phyloP scores from a whole-genome alignment of 2,113 vertebrate species.

The Azemiops feae region DNA sequence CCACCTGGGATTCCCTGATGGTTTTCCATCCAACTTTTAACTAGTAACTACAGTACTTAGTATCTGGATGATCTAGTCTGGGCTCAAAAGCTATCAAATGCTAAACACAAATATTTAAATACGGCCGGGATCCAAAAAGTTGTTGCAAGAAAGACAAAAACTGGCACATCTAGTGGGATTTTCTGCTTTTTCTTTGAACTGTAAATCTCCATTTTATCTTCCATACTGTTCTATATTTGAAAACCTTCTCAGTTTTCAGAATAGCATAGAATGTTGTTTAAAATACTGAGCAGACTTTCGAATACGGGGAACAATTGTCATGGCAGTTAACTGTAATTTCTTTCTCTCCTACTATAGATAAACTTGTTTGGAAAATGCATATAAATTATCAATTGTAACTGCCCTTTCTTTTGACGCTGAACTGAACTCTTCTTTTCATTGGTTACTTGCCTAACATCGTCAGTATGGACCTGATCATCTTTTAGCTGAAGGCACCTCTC shows the following conservation, averaged over 20 bases:
- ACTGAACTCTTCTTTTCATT: conserved; percentile 32
- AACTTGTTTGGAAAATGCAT: not conserved
- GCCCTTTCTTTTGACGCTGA: conserved; percentile 10
- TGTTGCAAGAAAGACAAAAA: not conserved
- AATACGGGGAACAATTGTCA: not conserved
- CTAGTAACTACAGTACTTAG: not conserved
- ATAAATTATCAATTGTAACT: not conserved
- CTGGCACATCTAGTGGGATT: not conserved
- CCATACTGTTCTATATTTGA: not conserved
- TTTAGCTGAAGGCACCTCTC: not conserved
- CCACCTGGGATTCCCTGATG: not conserved
- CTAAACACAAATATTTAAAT: not conserved
- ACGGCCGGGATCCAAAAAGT: not conserved
- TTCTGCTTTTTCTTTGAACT: not conserved
- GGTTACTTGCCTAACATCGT: conserved; percentile 18
- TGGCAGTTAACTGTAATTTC: not conserved
- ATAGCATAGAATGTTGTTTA: not conserved
- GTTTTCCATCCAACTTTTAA: not conserved
- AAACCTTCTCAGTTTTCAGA: not conserved
- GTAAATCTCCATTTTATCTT: not conserved
- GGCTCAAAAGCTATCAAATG: not conserved
- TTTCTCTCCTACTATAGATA: not conserved
- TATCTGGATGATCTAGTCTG: not conserved
- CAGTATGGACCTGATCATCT: conserved; percentile 2
- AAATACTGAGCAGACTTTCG: not conserved